Evolutionary conservation across 2,113 vertebrate species (phyloP), one percentile per base, ranked within the genome.

Genomic region (Holacanthus passer): DNA sequence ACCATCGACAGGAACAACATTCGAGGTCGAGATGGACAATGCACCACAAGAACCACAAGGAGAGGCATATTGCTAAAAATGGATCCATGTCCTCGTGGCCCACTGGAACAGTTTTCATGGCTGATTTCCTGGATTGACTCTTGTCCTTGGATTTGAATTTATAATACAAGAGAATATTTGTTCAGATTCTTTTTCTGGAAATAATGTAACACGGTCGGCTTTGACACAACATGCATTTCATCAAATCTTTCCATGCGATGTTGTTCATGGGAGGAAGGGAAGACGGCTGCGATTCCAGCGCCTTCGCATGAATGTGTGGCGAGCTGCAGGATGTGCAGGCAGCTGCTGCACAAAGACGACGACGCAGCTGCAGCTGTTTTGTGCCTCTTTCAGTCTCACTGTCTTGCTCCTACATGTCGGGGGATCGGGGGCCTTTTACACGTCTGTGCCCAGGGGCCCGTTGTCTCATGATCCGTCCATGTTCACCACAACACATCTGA

Each of bases 11-110:
- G 91, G 89, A 11, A 37, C 64, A 0, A 29, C 69, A 0, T 80
- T 79, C 4, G 53, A 81, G 73, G 70, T 92, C 2, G 84, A 90
- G 27, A 55, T 81, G 83, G 89, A 88, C 32, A 6, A 12, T 0
- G 72, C 4, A 1, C 65, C 88, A 7, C n/a, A n/a, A n/a, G 90
- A 93, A 13, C 81, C 53, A 14, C 92, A 90, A n/a, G 87, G 83
- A 7, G 93, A 94, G 87, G 94, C 63, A 0, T 95, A 94, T 7
- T 94, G 90, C 53, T 94, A 27, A 91, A 79, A 2, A 45, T 7
- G 14, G 41, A 27, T 22, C 45, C 12, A 8, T 14, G 32, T 14
- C 62, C n/a, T 45, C 2, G 4, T 62, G 39, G 10, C 50, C 48
- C 79, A 66, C 47, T 76, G 70, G 71, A 88, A 48, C 58, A 39